These are phyloP conservation scores for Candoia aspera DNA, from an alignment of 2,113 vertebrate genomes.

Conservation along the genomic window DNA sequence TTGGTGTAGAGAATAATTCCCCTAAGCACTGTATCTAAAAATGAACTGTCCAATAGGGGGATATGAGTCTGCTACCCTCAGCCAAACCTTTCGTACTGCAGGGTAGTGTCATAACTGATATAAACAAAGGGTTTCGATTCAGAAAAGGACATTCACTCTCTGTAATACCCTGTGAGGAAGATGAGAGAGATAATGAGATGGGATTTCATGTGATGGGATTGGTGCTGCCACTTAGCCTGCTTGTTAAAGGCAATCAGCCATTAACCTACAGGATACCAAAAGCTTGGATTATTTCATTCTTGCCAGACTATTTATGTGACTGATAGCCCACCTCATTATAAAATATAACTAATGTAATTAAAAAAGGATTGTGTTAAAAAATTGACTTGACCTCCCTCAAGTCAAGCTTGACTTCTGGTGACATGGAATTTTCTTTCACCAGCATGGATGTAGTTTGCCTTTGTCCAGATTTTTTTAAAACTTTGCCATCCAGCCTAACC, in stretches of 20 bases:
- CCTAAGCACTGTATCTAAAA: slow-evolving; percentile 15
- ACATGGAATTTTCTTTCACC: background rate
- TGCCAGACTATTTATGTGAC: background rate
- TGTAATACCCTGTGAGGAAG: slow-evolving; percentile 4
- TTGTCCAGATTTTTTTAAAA: background rate
- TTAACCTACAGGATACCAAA: background rate
- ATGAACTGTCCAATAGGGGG: background rate
- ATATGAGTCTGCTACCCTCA: background rate
- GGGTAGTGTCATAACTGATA: slow-evolving; percentile 2
- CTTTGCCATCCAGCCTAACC: background rate
- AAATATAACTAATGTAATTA: background rate
- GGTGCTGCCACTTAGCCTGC: background rate
- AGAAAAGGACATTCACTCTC: slow-evolving; percentile 23
- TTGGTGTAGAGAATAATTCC: background rate
- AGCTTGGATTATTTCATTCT: background rate
- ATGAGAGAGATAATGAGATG: slow-evolving; percentile 20
- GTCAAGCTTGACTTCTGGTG: background rate
- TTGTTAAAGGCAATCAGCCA: slow-evolving; percentile 2
- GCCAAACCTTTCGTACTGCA: background rate
- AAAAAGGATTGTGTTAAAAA: background rate
- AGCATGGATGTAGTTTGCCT: background rate
- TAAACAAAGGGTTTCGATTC: slow-evolving; percentile 22
- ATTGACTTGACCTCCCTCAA: background rate
- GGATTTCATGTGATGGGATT: slow-evolving; percentile 25
- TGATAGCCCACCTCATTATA: background rate